A percentile compares a stretch with the other conserved stretches of the same genome.
Conservation (phyloP, 2,797 vertebrate genomes). For the Muscicapa comitata region DNA sequence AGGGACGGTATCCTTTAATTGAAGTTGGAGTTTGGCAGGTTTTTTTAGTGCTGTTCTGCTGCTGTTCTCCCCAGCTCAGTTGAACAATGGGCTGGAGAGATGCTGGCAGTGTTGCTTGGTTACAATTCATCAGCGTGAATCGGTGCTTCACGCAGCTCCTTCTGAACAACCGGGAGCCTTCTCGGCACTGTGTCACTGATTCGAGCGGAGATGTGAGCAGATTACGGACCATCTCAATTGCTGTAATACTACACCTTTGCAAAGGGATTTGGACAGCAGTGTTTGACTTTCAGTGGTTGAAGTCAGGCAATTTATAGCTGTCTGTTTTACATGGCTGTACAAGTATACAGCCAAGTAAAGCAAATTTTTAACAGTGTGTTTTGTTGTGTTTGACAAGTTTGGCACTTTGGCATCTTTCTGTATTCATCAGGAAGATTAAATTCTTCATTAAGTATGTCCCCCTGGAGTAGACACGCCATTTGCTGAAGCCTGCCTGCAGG, state of each 20-base stretch:
- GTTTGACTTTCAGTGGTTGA: neutral
- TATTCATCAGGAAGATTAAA: neutral
- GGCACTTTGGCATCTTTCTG: neutral
- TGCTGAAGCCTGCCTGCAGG: neutral
- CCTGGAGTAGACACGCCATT: neutral
- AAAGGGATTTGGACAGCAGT: neutral
- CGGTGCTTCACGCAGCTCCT: slow-evolving; percentile 15
- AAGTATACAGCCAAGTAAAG: neutral
- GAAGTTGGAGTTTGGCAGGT: slow-evolving; percentile 3
- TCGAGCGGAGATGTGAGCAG: neutral
- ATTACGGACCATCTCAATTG: neutral
- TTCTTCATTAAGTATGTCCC: neutral
- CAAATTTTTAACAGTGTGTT: neutral
- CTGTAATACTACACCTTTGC: neutral
- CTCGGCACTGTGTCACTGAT: neutral
- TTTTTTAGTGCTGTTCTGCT: slow-evolving; percentile 43
- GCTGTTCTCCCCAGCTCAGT: slow-evolving; percentile 25
- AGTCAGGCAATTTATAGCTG: neutral
- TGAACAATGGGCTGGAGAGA: slow-evolving; percentile 51
- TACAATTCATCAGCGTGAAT: slow-evolving; percentile 60
- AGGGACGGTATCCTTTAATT: slow-evolving; percentile 9
- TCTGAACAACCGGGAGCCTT: neutral
- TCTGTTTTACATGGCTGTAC: neutral
- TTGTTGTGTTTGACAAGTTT: neutral
- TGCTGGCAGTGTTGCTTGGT: slow-evolving; percentile 65